These are phyloP conservation scores for Cochlearius cochlearius DNA, from an alignment of 2,113 vertebrate genomes.

Conservation along the genomic window DNA sequence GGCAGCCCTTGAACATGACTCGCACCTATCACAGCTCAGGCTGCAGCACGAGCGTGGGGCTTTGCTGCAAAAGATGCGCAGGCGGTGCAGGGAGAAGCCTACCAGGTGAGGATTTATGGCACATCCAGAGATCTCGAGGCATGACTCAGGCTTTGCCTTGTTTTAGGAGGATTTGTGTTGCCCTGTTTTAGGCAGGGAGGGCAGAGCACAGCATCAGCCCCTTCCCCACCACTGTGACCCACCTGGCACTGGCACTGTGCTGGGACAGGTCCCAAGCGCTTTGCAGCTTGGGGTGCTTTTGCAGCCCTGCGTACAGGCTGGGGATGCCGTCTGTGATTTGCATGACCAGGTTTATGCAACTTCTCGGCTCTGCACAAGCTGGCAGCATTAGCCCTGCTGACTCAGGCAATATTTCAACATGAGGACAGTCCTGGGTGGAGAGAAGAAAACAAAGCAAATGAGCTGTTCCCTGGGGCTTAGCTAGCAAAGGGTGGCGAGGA, in stretches of 20 bases:
- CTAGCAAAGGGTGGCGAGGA: fast-evolving
- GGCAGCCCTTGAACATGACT: background rate
- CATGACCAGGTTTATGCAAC: background rate
- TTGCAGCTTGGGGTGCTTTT: background rate
- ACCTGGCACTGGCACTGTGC: fast-evolving
- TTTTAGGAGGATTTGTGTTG: background rate
- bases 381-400: background rate
- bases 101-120: fast-evolving
- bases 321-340: background rate
- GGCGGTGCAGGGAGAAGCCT: background rate
- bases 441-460: background rate
- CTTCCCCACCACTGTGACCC: background rate
- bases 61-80: background rate
- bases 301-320: background rate
- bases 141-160: background rate
- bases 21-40: background rate
- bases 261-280: background rate
- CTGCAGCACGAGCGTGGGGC: background rate
- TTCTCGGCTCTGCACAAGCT: background rate
- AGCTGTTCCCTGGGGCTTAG: fast-evolving
- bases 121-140: background rate
- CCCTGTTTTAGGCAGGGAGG: background rate
- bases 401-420: background rate
- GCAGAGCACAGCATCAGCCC: background rate
- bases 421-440: background rate